phyloP scores from a whole-genome alignment of 2,797 vertebrate species.

The Lutjanus campechanus region DNA sequence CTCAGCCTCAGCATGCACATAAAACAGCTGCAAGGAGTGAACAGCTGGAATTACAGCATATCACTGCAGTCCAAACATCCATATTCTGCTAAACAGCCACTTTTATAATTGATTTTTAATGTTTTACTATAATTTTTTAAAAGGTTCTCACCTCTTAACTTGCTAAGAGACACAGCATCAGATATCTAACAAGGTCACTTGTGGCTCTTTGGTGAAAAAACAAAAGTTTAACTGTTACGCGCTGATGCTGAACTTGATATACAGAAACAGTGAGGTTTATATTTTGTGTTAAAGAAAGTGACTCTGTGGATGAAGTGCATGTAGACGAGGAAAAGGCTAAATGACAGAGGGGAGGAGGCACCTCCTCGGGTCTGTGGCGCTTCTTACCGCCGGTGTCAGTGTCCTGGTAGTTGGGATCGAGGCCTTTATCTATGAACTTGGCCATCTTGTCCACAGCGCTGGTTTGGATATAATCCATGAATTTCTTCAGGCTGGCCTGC shows the following conservation, averaged over 20 bases:
- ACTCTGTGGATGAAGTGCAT: not conserved
- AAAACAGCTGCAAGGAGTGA: not conserved
- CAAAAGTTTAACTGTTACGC: not conserved
- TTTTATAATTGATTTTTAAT: not conserved
- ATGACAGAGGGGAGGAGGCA: not conserved
- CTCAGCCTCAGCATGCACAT: not conserved
- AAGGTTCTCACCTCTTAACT: not conserved
- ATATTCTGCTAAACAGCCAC: not conserved
- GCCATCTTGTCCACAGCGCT: slow-evolving; percentile 91
- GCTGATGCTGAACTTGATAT: not conserved
- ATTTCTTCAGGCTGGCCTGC: slow-evolving; percentile 94
- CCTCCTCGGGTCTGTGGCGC: not conserved
- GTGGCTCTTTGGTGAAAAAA: not conserved
- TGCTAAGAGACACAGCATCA: not conserved
- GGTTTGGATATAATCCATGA: slow-evolving; percentile 94
- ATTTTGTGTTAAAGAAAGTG: not conserved
- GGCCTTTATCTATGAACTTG: slow-evolving; percentile 92
- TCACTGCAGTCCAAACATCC: not conserved
- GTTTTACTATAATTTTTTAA: not conserved
- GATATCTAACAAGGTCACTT: not conserved
- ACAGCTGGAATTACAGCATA: not conserved
- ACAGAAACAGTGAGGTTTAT: not conserved
- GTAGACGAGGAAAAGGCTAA: slow-evolving; percentile 34
- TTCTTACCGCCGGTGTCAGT: slow-evolving; percentile 90
- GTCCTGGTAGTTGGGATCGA: slow-evolving; percentile 95